These are phyloP conservation scores for Vidua macroura DNA, from an alignment of 2,113 vertebrate genomes.

Conservation along the genomic window DNA sequence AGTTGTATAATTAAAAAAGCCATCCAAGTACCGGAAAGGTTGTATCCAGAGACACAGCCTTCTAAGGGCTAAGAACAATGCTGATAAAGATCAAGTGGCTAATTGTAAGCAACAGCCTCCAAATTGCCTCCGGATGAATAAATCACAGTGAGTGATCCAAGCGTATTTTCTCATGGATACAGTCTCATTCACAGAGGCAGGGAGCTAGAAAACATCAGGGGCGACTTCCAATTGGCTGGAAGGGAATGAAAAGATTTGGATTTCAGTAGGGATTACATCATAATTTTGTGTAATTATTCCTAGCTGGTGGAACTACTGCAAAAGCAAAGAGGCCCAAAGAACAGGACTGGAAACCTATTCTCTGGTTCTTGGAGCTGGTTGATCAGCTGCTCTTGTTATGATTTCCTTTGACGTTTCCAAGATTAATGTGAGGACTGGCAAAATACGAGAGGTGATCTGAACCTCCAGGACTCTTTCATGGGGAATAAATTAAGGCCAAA, in stretches of 20 bases:
- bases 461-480: background rate
- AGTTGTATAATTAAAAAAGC: slow-evolving; percentile 67
- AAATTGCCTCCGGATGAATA: slow-evolving; percentile 75
- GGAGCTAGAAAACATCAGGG: slow-evolving; percentile 60
- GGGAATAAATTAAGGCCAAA: background rate
- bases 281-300: slow-evolving; percentile 56
- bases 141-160: slow-evolving; percentile 72
- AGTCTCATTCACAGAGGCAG: slow-evolving; percentile 67
- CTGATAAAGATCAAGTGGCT: slow-evolving; percentile 79
- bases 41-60: slow-evolving; percentile 62
- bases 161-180: slow-evolving; percentile 71
- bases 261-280: slow-evolving; percentile 55
- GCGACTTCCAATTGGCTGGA: slow-evolving; percentile 64
- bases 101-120: slow-evolving; percentile 72
- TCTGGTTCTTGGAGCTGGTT: background rate
- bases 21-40: slow-evolving; percentile 67
- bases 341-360: background rate
- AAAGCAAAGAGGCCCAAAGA: background rate
- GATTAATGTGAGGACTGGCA: background rate
- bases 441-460: background rate
- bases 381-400: background rate
- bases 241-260: slow-evolving; percentile 67
- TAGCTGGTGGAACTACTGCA: slow-evolving; percentile 37
- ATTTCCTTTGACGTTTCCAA: background rate
- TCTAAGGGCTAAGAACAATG: slow-evolving; percentile 67